These are phyloP conservation scores for Tetraneura akinire DNA, from an alignment of 1,140 invertebrate genomes.

Conservation along the genomic window DNA sequence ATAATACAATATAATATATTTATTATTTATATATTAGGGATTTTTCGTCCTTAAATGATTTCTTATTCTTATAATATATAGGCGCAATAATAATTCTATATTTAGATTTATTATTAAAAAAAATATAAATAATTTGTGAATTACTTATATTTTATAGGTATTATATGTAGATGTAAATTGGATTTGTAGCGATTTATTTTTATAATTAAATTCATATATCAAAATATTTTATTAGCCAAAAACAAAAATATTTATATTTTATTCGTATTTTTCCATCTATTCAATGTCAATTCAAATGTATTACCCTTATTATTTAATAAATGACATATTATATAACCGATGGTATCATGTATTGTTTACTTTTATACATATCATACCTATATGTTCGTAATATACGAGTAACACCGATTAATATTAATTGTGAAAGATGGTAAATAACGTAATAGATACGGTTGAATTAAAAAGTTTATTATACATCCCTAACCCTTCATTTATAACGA, in stretches of 20 bases:
- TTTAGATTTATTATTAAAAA: no score
- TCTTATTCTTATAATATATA: no score
- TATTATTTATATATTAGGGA: no score
- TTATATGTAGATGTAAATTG: no score
- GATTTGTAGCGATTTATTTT: no score
- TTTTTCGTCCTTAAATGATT: no score
- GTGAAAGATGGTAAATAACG: background rate
- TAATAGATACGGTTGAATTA: background rate
- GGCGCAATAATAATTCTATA: no score
- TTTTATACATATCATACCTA: background rate
- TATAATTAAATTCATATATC: background rate
- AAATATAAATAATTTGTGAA: no score
- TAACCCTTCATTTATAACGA: constrained; percentile 27
- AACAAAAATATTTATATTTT: background rate
- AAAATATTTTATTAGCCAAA: background rate
- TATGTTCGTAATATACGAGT: background rate
- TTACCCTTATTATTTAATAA: constrained; percentile 8
- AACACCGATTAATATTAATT: background rate
- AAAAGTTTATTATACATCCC: background rate
- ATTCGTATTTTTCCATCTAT: background rate
- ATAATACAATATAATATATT: no score
- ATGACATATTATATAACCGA: background rate
- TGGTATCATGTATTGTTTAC: background rate
- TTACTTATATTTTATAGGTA: no score
- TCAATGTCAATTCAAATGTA: background rate